Base-by-base conservation (phyloP, 2,113 vertebrate species). In the Grammomys dolichurus region DNA sequence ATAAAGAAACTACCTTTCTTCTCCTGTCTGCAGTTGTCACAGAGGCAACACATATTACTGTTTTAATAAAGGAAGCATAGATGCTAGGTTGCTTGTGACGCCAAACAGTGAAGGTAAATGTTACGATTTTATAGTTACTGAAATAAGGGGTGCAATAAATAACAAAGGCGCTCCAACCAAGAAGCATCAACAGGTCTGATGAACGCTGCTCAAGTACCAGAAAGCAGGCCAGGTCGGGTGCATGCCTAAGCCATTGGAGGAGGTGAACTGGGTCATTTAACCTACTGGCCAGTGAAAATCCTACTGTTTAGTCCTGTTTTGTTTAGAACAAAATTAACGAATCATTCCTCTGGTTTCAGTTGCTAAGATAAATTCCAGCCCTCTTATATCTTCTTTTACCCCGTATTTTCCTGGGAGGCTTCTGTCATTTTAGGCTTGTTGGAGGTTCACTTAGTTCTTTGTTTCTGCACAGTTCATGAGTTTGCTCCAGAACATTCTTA, bases 361-460 rank as follows among this genome's bases (percentile, higher is more conserved):
- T 86, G 84, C 65, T 36, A 89, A 75, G 43, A 33, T 16, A 63
- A 48, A 85, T 48, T 90, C 56, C 0, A 43, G 51, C 36, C 31
- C 43, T 90, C 17, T 40, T n/a, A 7, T 1, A 56, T 63, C 22
- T 65, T 77, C 31, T 11, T 82, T 89, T 82, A 67, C 51, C 51
- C 72, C 43, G 63, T 1, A 92, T n/a, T 65, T 96, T 81, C 70
- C 81, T 40, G 43, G 63, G 43, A 76, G 58, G 67, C 58, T 26
- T 73, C 58, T 58, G 54, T n/a, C 26, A 54, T 63, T 76, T 20
- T 43, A 80, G 60, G 75, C 75, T n/a, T 90, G 43, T 77, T 46
- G 33, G 73, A 95, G 31, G 28, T 69, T 91, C 63, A 78, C 28
- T 46, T 60, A 87, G 85, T 46, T 90, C 65, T 96, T 48, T 87